Evolutionary conservation across 2,797 vertebrate species (phyloP), one percentile per base, ranked within the genome.

Genomic region (Adrianichthys oophorus): DNA sequence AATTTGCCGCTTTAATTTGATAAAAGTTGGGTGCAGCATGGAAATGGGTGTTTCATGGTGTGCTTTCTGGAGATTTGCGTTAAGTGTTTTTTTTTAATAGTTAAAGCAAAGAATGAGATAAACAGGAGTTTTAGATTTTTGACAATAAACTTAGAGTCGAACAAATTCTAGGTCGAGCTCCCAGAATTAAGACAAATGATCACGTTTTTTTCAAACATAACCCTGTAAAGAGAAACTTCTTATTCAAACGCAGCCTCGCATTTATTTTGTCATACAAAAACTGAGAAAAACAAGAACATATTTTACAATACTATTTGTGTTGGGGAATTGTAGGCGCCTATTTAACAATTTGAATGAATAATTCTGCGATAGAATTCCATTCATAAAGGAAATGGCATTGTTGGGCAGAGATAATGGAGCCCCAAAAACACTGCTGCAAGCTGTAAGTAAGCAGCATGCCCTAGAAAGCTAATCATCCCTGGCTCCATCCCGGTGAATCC

Each of bases 381-480:
- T 47, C 45, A 14, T 59, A 52, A 59, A 79, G 83, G 76, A 78
- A 85, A 81, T 84, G 80, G 65, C 82, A 58, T 70, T 32, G 86
- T 80, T 37, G 32, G 32, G 77, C 85, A 70, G 82, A 86, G 75
- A 89, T 92, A 94, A 94, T 92, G 85, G 85, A 81, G 73, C 89
- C 89, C 91, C 92, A 94, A 93, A 94, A 95, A 96, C 94, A 95
- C 91, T 84, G 89, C 87, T 84, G 85, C 85, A 85, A 88, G 65
- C 81, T 82, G 89, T 92, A 90, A 88, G 90, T 85, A 87, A 82
- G 88, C 90, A 76, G 78, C 83, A 62, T 90, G 90, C 80, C 89
- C 90, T 85, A 92, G 91, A 93, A 94, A 95, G 83, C 87, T 92
- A 94, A 92, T 90, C 92, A 92, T 91, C 92, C 92, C 92, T 91